A percentile compares a stretch with the other conserved stretches of the same genome.
These are phyloP conservation scores for Malurus elegans DNA, from an alignment of 2,113 vertebrate species.

Conservation along the genomic window DNA sequence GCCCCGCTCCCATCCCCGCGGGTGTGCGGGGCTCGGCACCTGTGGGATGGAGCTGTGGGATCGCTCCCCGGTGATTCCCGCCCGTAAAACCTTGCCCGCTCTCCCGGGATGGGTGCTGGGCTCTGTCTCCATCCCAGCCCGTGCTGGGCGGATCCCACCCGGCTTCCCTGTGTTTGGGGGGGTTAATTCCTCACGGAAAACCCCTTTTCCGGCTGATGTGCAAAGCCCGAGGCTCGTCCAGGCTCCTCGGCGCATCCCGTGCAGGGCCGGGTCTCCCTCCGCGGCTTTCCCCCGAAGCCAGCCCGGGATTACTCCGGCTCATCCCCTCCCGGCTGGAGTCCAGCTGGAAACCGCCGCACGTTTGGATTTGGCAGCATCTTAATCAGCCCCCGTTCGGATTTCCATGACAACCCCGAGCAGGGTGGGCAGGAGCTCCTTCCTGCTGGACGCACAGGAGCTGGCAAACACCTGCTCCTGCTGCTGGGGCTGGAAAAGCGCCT, in stretches of 20 bases:
- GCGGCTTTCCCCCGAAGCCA: neutral
- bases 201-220: neutral
- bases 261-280: neutral
- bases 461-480: accelerated
- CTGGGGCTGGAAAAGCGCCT: neutral
- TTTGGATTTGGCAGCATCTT: neutral
- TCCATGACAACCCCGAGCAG: constrained; percentile 14
- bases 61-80: neutral
- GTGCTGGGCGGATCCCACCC: neutral
- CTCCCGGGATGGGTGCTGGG: neutral
- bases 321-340: neutral
- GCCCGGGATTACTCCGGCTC: neutral
- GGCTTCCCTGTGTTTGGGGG: accelerated
- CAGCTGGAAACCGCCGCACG: neutral
- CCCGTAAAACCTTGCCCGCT: accelerated
- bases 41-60: neutral
- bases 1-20: neutral
- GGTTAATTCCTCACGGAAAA: neutral
- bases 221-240: accelerated
- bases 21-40: neutral
- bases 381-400: neutral
- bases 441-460: neutral
- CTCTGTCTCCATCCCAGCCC: neutral
- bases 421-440: neutral
- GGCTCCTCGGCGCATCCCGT: neutral